Conservation (phyloP, 2,797 vertebrate genomes). For the Anisognathus igniventris region DNA sequence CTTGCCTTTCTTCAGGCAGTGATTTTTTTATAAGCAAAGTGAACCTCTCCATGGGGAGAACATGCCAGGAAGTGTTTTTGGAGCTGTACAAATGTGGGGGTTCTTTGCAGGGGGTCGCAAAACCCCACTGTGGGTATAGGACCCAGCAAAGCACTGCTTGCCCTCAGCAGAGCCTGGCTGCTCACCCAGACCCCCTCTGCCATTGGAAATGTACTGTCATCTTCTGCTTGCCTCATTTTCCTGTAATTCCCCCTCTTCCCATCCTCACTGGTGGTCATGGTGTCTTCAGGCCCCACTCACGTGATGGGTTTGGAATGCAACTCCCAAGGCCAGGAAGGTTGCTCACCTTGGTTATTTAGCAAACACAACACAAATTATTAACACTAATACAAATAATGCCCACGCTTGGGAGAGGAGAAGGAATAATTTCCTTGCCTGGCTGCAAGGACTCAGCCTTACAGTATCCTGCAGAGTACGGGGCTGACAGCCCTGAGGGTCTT, state of each 20-base stretch:
- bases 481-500: not conserved
- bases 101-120: not conserved
- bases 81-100: accelerated
- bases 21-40: not conserved
- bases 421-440: not conserved
- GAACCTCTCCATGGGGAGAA: not conserved
- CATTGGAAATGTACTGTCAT: not conserved
- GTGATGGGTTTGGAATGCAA: not conserved
- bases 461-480: not conserved
- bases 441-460: not conserved
- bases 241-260: not conserved
- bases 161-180: not conserved
- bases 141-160: not conserved
- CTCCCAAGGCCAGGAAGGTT: conserved; percentile 21
- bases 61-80: accelerated
- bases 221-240: not conserved
- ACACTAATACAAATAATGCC: conserved; percentile 39
- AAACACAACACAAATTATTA: conserved; percentile 51
- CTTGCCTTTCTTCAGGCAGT: not conserved
- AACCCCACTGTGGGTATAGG: accelerated
- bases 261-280: not conserved
- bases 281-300: not conserved
- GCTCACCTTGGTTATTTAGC: not conserved
- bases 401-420: not conserved
- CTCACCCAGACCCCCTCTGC: not conserved